phyloP scores from a whole-genome alignment of 2,888 invertebrate species.

The Dicranocentrus wangi region DNA sequence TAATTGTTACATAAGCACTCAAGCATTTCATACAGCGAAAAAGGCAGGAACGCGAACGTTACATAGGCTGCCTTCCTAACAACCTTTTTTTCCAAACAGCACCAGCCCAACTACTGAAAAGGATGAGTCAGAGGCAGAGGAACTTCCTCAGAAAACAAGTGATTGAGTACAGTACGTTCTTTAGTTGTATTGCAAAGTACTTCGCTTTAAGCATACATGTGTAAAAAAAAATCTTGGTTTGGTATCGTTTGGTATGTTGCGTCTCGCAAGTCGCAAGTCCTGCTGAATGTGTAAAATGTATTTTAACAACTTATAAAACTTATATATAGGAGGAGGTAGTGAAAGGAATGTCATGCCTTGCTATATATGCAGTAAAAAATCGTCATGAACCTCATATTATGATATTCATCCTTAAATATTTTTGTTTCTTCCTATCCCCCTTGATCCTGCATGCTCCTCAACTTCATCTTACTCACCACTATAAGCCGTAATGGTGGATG shows the following conservation, averaged over 20 bases:
- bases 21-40: conserved; percentile 42
- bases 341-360: conserved; percentile 53
- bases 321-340: conserved; percentile 21
- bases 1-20: conserved; percentile 54
- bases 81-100: neutral
- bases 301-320: no score
- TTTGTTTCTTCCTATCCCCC: conserved; percentile 24
- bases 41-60: neutral
- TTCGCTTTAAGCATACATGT: conserved; percentile 1
- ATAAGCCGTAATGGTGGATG: no score
- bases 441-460: neutral
- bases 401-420: conserved; percentile 47
- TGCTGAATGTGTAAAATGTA: no score
- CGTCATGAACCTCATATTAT: conserved; percentile 37
- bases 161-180: conserved; percentile 53
- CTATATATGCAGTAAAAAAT: conserved; percentile 6
- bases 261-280: neutral
- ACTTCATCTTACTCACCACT: neutral
- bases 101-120: conserved; percentile 7
- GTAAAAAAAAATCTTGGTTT: no score
- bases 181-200: conserved; percentile 19
- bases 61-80: neutral
- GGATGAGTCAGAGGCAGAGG: conserved; percentile 61
- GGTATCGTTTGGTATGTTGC: neutral
- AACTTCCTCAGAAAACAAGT: conserved; percentile 59